Evolutionary conservation across 2,113 vertebrate genomes (phyloP), one percentile per base, ranked within the genome.

Genomic region (Dipodomys ordii): DNA sequence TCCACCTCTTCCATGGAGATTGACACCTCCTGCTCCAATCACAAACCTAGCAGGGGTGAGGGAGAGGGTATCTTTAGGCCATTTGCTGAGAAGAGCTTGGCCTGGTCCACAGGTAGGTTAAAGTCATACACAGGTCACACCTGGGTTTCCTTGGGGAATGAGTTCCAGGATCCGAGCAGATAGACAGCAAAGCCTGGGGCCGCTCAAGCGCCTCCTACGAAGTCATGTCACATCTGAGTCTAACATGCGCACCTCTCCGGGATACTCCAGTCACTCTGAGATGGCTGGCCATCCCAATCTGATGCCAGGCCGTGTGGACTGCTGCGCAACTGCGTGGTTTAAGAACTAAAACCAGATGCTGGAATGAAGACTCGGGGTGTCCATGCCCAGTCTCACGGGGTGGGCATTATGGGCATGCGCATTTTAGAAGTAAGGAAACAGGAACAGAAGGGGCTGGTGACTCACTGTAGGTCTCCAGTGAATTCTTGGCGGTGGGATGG

Each of bases 351-450:
- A 74, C 35, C 44, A 62, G 71, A n/a, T 28, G 49, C 49, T 13
- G 12, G 49, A 53, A 53, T 13, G 12, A 53, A 53, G 49, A 53
- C 49, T 11, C 4, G 10, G 49, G 49, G 12, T 13, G 20, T 9
- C 30, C 30, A 6, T 6, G 11, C n/a, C 0, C 32, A 23, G 53
- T 13, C 53, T 18, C 53, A 13, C 12, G 16, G 53, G 8, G 35
- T n/a, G 80, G 46, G 39, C 27, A 12, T 32, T 83, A 87, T 25
- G 35, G 3, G 15, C 44, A 67, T 15, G 16, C 62, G 64, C 35
- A 64, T 71, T 94, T 88, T 44, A 92, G 15, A 84, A 53, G n/a
- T 19, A n/a, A 44, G 35, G 53, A 91, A 64, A 85, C 11, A 84
- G 69, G 62, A 7, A 16, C 57, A 83, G 84, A 93, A 27, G 32